Conservation (phyloP, 2,888 invertebrate species). For the Chrysolina americana region DNA sequence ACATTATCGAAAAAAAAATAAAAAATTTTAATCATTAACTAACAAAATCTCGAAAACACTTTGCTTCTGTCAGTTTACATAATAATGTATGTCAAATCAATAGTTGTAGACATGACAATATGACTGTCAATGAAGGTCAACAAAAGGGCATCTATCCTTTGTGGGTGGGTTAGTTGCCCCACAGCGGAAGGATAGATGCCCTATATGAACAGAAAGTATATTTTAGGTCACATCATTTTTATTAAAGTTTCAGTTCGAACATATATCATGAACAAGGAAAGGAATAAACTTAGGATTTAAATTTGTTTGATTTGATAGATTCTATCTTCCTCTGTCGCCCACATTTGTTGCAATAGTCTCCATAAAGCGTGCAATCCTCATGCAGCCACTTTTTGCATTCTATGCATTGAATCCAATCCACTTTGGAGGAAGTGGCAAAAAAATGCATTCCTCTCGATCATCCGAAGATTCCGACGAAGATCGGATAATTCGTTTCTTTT, state of each 20-base stretch:
- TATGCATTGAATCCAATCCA: constrained; percentile 34
- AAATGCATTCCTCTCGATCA: constrained; percentile 8
- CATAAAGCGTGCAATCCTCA: constrained; percentile 37
- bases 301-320: not conserved
- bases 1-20: no score
- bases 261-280: not conserved
- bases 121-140: no score
- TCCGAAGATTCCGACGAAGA: constrained; percentile 1
- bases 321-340: constrained; percentile 19
- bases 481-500: constrained; percentile 15
- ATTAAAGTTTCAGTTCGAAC: not conserved
- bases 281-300: not conserved
- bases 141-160: no score
- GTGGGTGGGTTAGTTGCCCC: not conserved
- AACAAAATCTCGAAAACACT: no score
- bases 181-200: not conserved
- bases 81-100: no score
- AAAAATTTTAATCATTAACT: no score
- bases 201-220: not conserved
- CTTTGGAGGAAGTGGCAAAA: constrained; percentile 14
- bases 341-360: constrained; percentile 33
- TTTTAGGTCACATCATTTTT: not conserved
- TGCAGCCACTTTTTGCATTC: constrained; percentile 36
- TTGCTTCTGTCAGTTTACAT: no score
- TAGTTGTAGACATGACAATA: no score